Base-by-base conservation (phyloP, 2,113 vertebrate species). In the Cryptomyrus ogoouensis region DNA sequence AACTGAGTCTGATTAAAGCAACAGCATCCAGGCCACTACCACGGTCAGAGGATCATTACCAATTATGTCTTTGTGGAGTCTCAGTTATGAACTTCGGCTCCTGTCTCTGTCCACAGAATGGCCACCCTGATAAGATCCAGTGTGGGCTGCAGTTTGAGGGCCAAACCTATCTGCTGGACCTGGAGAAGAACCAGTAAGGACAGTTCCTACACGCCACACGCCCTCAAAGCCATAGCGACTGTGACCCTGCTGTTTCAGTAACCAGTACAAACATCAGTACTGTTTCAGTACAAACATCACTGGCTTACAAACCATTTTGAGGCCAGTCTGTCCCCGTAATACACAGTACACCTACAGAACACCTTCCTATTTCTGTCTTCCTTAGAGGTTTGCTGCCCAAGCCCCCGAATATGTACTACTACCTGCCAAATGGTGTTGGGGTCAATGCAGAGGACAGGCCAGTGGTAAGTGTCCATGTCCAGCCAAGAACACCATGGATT, bases 151-250 rank as follows among this genome's bases (percentile, higher is more conserved):
- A 97, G 91, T 90, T 98, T 77, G 96, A 96, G 3, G 96, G 95
- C 35, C 89, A 49, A 0, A 84, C 42, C 21, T 93, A 97, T 49
- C 70, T 96, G 27, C 90, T 99, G 93, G 97, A 98, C 90, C 95
- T 99, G 94, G 94, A 95, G 88, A 97, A 96, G 88, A 98, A 97
- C 91, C 95, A 96, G 98, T 99, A 94, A 97, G 96, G 50, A 83
- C 19, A 3, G 42, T 52, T 39, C 35, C 31, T 84, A 50, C 24
- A 31, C 31, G 6, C 1, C n/a, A 56, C 44, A 56, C 49, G 1
- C 19, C 87, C 10, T 52, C 17, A 52, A 19, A 31, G 1, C 88
- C 62, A 74, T 88, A 31, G 70, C 35, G 17, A 3, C 0, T 5
- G 35, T 39, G 74, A 89, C 21, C 3, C 46, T 42, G 31, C 27